These are phyloP conservation scores for Harpalus rufipes DNA, from an alignment of 2,888 invertebrate genomes.

Conservation along the genomic window DNA sequence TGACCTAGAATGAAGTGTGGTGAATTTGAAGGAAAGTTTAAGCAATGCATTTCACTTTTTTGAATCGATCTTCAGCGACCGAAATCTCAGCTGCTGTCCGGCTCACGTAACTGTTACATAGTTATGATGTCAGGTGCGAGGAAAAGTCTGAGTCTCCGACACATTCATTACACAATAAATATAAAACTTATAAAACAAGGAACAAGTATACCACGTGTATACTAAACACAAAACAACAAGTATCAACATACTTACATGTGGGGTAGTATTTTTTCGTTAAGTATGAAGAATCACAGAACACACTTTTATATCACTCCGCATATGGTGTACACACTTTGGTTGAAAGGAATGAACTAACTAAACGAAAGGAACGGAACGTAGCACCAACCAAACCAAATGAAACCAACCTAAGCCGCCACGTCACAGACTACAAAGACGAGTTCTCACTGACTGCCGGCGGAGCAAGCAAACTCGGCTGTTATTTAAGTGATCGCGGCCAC, in stretches of 20 bases:
- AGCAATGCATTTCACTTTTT: constrained; percentile 62
- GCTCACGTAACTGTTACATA: constrained; percentile 40
- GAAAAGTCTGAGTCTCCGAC: too few relatives aligned
- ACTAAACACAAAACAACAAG: neutral
- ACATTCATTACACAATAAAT: too few relatives aligned
- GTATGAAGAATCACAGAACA: constrained; percentile 17
- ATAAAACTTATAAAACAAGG: neutral
- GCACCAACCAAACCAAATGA: neutral
- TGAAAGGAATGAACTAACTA: constrained; percentile 5
- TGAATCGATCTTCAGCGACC: constrained; percentile 52
- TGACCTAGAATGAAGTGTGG: constrained; percentile 11
- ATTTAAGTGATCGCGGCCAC: constrained; percentile 55
- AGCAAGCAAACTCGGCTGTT: constrained; percentile 27
- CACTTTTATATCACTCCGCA: neutral
- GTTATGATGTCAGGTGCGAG: constrained; percentile 18
- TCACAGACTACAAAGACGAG: constrained; percentile 1
- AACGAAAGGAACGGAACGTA: neutral
- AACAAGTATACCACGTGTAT: neutral
- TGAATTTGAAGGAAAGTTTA: constrained; percentile 50
- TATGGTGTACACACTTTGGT: neutral
- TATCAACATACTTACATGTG: neutral
- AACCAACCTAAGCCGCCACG: constrained; percentile 10
- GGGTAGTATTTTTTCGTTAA: neutral
- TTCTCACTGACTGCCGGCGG: constrained; percentile 53
- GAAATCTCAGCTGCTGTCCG: neutral